Conservation (phyloP, 2,113 vertebrate genomes). For the Nycticryphes semicollaris region DNA sequence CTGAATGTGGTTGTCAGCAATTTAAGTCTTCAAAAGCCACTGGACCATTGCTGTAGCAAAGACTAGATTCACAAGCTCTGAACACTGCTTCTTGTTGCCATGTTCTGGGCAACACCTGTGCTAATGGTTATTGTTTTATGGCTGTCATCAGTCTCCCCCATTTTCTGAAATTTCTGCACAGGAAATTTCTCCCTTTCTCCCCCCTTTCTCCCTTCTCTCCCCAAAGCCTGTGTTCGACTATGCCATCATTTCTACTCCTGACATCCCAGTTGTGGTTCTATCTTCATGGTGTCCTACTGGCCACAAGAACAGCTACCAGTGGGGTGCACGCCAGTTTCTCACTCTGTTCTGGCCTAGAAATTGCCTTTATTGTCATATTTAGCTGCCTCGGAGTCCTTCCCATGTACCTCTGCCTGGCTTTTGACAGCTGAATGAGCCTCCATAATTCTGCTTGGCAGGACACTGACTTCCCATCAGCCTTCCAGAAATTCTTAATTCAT, state of each 20-base stretch:
- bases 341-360: background rate
- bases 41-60: background rate
- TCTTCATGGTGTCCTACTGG: background rate
- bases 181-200: background rate
- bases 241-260: background rate
- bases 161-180: background rate
- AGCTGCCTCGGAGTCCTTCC: background rate
- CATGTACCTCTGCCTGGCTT: background rate
- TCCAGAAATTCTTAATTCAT: constrained; percentile 24
- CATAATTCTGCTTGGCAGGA: background rate
- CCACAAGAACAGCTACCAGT: background rate
- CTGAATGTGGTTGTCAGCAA: background rate
- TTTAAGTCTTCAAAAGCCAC: background rate
- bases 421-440: background rate
- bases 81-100: background rate
- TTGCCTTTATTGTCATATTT: background rate
- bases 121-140: background rate
- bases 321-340: background rate
- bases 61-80: background rate
- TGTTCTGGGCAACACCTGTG: background rate
- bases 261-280: background rate
- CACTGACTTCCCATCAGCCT: background rate
- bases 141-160: background rate
- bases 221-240: fast-evolving
- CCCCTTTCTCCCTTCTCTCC: background rate